Percentiles rank a stretch among this genome's conserved stretches.
phyloP scores from a whole-genome alignment of 2,113 vertebrate genomes.

The Eupsittula cactorum region DNA sequence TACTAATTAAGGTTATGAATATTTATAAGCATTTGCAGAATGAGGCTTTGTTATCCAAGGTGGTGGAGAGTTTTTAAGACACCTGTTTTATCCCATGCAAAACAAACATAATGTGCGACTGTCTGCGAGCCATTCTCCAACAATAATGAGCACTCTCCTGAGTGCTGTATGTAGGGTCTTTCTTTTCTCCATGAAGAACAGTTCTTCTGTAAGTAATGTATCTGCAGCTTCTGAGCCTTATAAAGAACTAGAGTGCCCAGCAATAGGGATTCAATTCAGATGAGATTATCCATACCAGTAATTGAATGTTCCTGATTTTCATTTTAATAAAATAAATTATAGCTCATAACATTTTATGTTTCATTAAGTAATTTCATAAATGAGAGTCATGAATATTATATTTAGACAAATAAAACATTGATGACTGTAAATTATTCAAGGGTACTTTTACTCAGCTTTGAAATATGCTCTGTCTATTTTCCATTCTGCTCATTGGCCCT shows the following conservation, averaged over 20 bases:
- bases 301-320: constrained; percentile 26
- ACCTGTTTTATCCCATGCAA: background rate
- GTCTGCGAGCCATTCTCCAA: no score
- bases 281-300: background rate
- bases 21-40: background rate
- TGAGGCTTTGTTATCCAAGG: background rate
- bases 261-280: background rate
- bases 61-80: background rate
- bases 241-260: background rate
- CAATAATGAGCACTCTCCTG: background rate
- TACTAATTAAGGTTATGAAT: background rate
- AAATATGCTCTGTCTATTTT: background rate
- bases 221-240: background rate
- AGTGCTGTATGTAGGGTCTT: background rate
- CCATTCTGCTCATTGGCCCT: background rate
- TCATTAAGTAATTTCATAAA: constrained; percentile 27
- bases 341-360: constrained; percentile 6
- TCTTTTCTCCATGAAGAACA: background rate
- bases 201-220: background rate
- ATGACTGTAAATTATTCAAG: constrained; percentile 33
- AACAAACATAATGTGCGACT: background rate
- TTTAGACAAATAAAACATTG: constrained; percentile 45
- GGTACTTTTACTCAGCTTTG: constrained; percentile 6
- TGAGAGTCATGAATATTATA: constrained; percentile 28
- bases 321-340: constrained; percentile 32